phyloP scores from a whole-genome alignment of 2,888 invertebrate species.

The Muscina levida region DNA sequence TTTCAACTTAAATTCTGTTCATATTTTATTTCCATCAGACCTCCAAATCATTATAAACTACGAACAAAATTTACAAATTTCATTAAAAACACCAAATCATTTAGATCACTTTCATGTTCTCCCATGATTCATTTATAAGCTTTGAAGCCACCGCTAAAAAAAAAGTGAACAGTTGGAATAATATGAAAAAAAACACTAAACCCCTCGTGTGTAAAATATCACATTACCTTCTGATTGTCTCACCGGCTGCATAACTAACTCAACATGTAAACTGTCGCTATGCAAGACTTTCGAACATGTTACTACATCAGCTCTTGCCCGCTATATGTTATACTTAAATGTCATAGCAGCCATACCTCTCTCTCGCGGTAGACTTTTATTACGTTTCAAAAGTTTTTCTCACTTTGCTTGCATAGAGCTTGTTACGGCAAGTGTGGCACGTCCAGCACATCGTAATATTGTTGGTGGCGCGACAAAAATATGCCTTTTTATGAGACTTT shows the following conservation, averaged over 20 bases:
- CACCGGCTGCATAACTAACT: too few species aligned
- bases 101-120: background rate
- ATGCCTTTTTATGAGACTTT: slow-evolving; percentile 18
- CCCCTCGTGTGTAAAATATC: slow-evolving; percentile 16
- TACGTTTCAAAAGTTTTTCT: slow-evolving; percentile 14
- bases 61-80: background rate
- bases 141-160: too few species aligned
- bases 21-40: slow-evolving; percentile 44
- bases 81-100: background rate
- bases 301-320: too few species aligned
- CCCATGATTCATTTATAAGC: too few species aligned
- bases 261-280: too few species aligned
- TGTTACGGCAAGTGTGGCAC: slow-evolving; percentile 13
- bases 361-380: slow-evolving; percentile 7
- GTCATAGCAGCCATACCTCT: too few species aligned
- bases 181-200: background rate
- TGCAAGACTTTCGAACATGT: too few species aligned
- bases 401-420: background rate
- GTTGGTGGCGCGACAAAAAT: slow-evolving; percentile 39
- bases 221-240: slow-evolving; percentile 19
- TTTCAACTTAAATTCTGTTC: slow-evolving; percentile 40
- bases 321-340: too few species aligned
- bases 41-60: slow-evolving; percentile 1
- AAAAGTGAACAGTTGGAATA: too few species aligned
- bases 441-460: slow-evolving; percentile 41